phyloP scores from a whole-genome alignment of 2,113 vertebrate species.

The Hippocampus barbouri region DNA sequence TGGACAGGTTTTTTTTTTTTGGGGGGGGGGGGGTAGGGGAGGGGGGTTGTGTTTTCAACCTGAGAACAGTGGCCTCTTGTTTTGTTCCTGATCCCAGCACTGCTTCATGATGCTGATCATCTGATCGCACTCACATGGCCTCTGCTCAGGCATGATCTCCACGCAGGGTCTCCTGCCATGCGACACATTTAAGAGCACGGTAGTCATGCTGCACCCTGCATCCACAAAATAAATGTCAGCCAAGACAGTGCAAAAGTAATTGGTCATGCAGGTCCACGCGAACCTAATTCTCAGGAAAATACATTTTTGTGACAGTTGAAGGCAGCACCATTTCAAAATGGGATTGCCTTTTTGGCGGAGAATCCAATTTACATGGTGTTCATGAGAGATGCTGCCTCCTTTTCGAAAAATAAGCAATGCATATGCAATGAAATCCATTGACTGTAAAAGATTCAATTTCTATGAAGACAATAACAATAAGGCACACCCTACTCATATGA shows the following conservation, averaged over 20 bases:
- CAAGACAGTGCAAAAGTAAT: neutral
- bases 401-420: neutral
- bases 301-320: neutral
- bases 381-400: neutral
- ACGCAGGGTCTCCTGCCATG: conserved; percentile 74
- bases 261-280: neutral
- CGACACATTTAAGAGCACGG: conserved; percentile 74
- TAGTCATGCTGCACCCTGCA: conserved; percentile 77
- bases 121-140: conserved; percentile 75
- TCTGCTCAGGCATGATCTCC: conserved; percentile 65
- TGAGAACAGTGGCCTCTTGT: conserved; percentile 71
- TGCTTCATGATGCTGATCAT: conserved; percentile 78
- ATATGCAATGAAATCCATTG: neutral
- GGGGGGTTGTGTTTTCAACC: conserved; percentile 27
- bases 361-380: neutral
- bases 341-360: neutral
- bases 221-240: conserved; percentile 17
- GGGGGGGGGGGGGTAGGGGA: too few species aligned
- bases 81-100: conserved; percentile 79
- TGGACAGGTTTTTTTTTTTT: too few species aligned
- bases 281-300: neutral
- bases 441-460: neutral
- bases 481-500: neutral
- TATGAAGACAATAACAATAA: neutral
- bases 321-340: neutral